Base-by-base conservation (phyloP, 2,797 vertebrate species). In the Spinibarbus caldwelli region DNA sequence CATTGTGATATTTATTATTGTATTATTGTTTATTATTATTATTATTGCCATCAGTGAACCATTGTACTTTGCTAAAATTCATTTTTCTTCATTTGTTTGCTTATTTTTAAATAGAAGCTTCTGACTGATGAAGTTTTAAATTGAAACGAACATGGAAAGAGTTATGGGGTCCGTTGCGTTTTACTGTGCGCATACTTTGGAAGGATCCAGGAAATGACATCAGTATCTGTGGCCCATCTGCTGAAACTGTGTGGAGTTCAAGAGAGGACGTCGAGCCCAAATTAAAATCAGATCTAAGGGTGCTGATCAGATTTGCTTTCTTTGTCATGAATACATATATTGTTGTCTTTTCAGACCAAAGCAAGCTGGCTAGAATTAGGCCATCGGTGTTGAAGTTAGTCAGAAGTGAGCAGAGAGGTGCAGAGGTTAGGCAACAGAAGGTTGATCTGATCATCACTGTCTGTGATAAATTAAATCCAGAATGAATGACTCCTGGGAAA, bases 401-500 rank as follows among this genome's bases (percentile, higher is more conserved):
- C 68, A 68, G 68, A 80, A 62, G 21, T 47, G 62, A 73, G 23
- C 82, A 4, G 29, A 80, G 38, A 80, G 31, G 77, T 79, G 77
- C 68, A 72, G 66, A 83, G 76, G 76, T 70, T 75, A 83, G 57
- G 52, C 76, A 78, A 17, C 15, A 78, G 82, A 67, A 77, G 59
- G 45, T 41, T 52, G 62, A 77, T 77, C 80, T 14, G 77, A 82
- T 78, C 75, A 68, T 85, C 68, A 31, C 73, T 86, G 84, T 73
- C 86, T 43, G 41, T 82, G 84, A 88, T 88, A 82, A 86, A 84
- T 90, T 75, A 85, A 88, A 78, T 82, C 77, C 54, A 38, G 41
- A n/a, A 21, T 87, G 75, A 88, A 87, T 78, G 86, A 87, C 76
- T 73, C 78, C 85, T 85, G 70, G 64, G 66, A 78, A 75, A 77